Evolutionary conservation across 2,113 vertebrate genomes (phyloP), one percentile per base, ranked within the genome.

Genomic region (Callionymus lyra): DNA sequence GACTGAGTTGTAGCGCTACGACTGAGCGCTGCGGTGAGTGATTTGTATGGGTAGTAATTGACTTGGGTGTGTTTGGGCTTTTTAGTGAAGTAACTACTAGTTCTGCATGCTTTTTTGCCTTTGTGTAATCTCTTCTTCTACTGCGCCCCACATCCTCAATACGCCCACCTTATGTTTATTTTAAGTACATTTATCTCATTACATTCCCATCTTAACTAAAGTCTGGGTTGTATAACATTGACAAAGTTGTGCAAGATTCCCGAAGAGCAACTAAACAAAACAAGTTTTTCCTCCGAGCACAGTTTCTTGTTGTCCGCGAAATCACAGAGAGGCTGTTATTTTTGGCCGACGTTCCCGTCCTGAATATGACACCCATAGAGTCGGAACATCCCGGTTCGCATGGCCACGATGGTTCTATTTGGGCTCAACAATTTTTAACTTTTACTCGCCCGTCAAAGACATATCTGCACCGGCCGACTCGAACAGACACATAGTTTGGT

Each of bases 31-130:
- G 71, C 53, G 73, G 72, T 72, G 70, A 79, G 51, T 75, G 72
- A 80, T 66, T 78, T 71, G 66, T 65, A 72, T 55, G 71, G 77
- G 73, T 77, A 81, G 80, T 82, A 82, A 83, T 83, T 82, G 76
- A 78, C 80, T 79, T 77, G 83, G 77, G 80, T 83, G 82, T 78
- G 76, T 77, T 71, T 72, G 71, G 59, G 60, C 67, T 65, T 67
- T 76, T 76, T 63, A 65, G 50, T 49, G 19, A 54, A 54, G 47
- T 83, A 81, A 83, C 68, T 70, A 74, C 77, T 74, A 70, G 76
- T 74, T 79, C 51, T 70, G 54, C 55, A 37, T 64, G 60, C 65
- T 60, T 58, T 63, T 66, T 61, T 60, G 41, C 60, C 47, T 69
- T 72, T 58, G 63, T 69, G 44, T 33, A 38, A 16, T 49, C 49